A percentile compares a stretch with the other conserved stretches of the same genome.
These are phyloP conservation scores for Parnassius mnemosyne DNA, from an alignment of 2,888 invertebrate species.

Conservation along the genomic window DNA sequence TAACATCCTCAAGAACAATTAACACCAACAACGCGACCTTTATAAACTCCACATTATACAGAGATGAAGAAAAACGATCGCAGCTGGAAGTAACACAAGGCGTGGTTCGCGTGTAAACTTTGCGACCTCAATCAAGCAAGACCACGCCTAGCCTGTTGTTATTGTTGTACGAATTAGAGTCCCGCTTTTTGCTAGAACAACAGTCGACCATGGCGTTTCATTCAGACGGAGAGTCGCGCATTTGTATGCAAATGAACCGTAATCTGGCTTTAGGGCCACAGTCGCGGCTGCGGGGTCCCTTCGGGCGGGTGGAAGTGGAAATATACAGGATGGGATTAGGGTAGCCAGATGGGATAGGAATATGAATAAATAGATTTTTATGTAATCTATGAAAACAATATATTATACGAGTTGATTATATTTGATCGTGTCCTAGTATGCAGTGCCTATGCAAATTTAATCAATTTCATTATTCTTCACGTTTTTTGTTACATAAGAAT, in stretches of 20 bases:
- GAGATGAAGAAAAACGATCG: constrained; percentile 46
- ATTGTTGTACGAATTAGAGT: constrained; percentile 71
- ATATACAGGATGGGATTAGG: constrained; percentile 14
- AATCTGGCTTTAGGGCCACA: constrained; percentile 63
- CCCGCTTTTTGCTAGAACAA: constrained; percentile 74
- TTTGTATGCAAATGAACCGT: constrained; percentile 77
- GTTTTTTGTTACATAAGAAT: too few relatives aligned
- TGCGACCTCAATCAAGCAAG: constrained; percentile 57
- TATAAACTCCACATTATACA: constrained; percentile 29
- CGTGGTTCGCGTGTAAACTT: constrained; percentile 34
- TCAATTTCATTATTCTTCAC: too few relatives aligned
- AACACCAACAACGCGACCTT: constrained; percentile 18
- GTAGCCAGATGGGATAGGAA: constrained; percentile 1
- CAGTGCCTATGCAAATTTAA: too few relatives aligned
- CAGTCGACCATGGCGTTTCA: constrained; percentile 58
- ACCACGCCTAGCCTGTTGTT: constrained; percentile 47
- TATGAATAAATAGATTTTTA: too few relatives aligned
- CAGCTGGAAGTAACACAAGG: constrained; percentile 54
- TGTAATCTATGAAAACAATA: too few relatives aligned
- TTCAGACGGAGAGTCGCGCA: constrained; percentile 66
- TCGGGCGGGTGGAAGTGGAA: constrained; percentile 27
- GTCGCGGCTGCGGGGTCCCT: constrained; percentile 53
- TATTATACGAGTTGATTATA: too few relatives aligned
- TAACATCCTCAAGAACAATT: constrained; percentile 11
- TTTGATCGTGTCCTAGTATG: too few relatives aligned